Percentiles rank a stretch among this genome's conserved stretches.
These are phyloP conservation scores for Dinomys branickii DNA, from an alignment of 2,113 vertebrate genomes.

Conservation along the genomic window DNA sequence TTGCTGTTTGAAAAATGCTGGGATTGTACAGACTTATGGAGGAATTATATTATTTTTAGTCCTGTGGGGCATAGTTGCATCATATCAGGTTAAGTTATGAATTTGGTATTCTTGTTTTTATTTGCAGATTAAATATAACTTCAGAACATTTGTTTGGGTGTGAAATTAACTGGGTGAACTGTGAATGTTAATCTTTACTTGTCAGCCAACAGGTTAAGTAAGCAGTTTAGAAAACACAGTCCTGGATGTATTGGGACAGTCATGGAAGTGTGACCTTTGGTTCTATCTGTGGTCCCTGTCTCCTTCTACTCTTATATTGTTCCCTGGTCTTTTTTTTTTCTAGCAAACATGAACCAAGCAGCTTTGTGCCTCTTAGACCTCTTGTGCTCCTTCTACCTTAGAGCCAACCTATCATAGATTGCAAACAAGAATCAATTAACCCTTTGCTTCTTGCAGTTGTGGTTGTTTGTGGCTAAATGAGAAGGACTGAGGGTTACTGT, in stretches of 20 bases:
- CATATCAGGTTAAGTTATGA: not conserved
- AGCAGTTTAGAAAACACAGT: not conserved
- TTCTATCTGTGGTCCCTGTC: not conserved
- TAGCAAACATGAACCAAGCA: not conserved
- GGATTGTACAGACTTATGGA: not conserved
- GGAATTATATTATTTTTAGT: not conserved
- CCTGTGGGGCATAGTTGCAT: not conserved
- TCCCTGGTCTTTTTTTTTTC: not conserved
- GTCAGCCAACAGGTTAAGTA: not conserved
- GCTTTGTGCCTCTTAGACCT: not conserved
- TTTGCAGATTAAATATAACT: not conserved
- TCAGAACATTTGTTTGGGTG: not conserved
- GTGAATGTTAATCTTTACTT: not conserved
- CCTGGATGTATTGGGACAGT: not conserved
- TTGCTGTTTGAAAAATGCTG: no score
- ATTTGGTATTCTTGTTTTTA: not conserved
- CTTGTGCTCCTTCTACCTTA: not conserved
- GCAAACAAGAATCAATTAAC: not conserved
- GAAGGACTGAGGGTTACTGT: not conserved
- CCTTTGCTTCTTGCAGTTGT: not conserved
- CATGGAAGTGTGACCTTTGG: not conserved
- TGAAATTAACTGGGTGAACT: not conserved
- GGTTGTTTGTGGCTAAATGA: not conserved
- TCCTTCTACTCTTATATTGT: not conserved
- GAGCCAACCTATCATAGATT: not conserved